These are phyloP conservation scores for Chalcosyrphus nemorum DNA, from an alignment of 2,888 invertebrate genomes.

Conservation along the genomic window DNA sequence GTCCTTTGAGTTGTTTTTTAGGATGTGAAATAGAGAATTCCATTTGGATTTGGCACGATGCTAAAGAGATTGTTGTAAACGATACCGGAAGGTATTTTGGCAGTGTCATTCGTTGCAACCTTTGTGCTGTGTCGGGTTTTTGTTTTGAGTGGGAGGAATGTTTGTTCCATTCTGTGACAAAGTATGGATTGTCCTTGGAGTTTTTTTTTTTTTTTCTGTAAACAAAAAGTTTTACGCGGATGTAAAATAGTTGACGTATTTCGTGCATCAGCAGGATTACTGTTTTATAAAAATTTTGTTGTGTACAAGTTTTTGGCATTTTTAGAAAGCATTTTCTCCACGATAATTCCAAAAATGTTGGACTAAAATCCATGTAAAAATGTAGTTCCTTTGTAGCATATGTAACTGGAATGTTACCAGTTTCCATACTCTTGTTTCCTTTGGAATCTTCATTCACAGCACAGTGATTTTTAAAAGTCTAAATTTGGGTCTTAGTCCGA, in stretches of 20 bases:
- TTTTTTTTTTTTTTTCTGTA: neutral
- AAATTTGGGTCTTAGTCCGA: no score
- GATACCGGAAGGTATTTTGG: conserved; percentile 51
- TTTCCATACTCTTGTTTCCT: no score
- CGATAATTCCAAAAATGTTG: no score
- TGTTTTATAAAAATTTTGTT: no score
- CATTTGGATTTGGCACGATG: conserved; percentile 32
- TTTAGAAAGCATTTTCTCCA: no score
- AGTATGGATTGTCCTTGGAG: neutral
- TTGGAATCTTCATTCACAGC: no score
- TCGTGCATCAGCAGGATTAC: no score
- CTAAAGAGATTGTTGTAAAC: conserved; percentile 33
- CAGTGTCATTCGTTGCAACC: conserved; percentile 10
- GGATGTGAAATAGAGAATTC: neutral
- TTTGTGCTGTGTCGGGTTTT: neutral
- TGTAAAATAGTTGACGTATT: neutral
- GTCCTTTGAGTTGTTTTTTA: conserved; percentile 2
- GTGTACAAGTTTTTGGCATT: no score
- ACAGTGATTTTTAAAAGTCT: no score
- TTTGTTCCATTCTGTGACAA: neutral
- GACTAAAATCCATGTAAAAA: no score
- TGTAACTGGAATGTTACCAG: no score
- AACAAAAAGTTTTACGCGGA: neutral
- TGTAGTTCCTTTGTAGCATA: no score
- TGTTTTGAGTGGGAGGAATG: neutral